Evolutionary conservation across 2,797 vertebrate genomes (phyloP), one percentile per base, ranked within the genome.

Genomic region (Girardinus metallicus): DNA sequence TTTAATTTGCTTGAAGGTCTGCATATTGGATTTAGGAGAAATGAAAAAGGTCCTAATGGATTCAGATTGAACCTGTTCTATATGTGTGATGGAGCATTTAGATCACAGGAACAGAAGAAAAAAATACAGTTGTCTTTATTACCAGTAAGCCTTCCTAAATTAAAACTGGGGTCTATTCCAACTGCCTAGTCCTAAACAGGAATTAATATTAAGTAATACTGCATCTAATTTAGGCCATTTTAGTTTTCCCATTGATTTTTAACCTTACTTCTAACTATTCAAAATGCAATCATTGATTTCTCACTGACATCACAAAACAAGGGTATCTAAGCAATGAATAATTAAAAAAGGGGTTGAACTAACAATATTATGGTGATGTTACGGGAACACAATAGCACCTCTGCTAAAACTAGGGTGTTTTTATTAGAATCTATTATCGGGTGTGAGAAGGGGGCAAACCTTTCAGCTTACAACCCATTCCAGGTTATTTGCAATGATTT

Each of bases 1-100:
- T 62, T 62, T 62, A 62, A 57, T 62, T 62, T 62, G 29, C 29
- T 62, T 34, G 29, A 31, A 62, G 55, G 55, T 62, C n/a, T 62
- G 57, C 13, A 34, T 12, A 62, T 62, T 62, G 29, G 29, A 31
- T 62, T 62, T 62, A 62, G 57, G 5, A 31, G 57, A 15, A 62
- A 62, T 62, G 29, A 62, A 62, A 57, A 62, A 62, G 29, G 57
- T 16, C 57, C 57, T 62, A 13, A 62, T 62, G 29, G 57, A 62
- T 62, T 34, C 29, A 62, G 57, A 34, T 62, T 62, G 13, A 62
- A 62, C 57, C 57, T 62, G 29, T 16, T 62, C 57, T 62, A 60
- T 13, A 12, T 11, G 11, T 60, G 57, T 13, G 57, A 60, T 60
- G 29, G 57, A 29, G 29, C 12, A 60, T 15, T 60, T 60, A 60